A percentile compares a stretch with the other conserved stretches of the same genome.
These are phyloP conservation scores for Paratilapia polleni DNA, from an alignment of 2,113 vertebrate genomes.

Conservation along the genomic window DNA sequence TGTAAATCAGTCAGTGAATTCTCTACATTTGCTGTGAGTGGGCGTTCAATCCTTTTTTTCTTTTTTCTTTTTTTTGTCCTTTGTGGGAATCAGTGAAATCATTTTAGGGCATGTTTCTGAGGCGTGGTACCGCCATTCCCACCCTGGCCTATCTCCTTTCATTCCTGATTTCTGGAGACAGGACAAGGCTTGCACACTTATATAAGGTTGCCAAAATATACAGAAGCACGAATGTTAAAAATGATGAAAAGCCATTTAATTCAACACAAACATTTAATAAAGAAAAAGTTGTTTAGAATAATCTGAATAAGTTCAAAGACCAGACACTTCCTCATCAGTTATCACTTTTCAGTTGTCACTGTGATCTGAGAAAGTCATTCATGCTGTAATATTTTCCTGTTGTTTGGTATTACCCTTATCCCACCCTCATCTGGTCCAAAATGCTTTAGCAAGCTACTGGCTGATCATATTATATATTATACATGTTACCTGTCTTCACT, in stretches of 20 bases:
- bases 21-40: background rate
- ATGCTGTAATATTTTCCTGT: background rate
- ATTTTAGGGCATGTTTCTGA: slow-evolving; percentile 40
- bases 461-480: no score
- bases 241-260: background rate
- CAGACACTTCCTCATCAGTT: background rate
- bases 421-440: no score
- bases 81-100: background rate
- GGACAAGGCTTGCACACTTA: slow-evolving; percentile 45
- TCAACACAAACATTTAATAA: background rate
- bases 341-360: background rate
- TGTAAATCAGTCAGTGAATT: background rate
- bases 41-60: background rate
- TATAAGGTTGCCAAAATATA: background rate
- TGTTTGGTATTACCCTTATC: no score
- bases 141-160: slow-evolving; percentile 6
- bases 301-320: background rate
- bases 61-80: background rate
- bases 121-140: slow-evolving; percentile 22
- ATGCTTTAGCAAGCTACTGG: no score
- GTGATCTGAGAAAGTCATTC: background rate
- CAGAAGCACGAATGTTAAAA: background rate
- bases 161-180: slow-evolving; percentile 42
- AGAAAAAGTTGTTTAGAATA: background rate
- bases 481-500: no score